phyloP scores from a whole-genome alignment of 2,888 invertebrate species.

The Polyploca ridens region DNA sequence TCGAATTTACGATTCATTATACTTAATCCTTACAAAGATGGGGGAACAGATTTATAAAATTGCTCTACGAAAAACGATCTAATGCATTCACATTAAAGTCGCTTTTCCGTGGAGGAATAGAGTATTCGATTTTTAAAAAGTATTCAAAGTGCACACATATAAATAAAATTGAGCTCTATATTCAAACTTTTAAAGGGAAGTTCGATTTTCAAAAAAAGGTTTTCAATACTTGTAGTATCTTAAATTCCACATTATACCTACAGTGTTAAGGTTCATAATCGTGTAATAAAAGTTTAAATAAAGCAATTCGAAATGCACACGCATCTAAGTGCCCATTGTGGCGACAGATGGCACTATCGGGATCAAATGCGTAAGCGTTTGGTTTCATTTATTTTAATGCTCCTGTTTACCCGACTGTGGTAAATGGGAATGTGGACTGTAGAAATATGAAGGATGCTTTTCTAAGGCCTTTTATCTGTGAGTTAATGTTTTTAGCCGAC shows the following conservation, averaged over 20 bases:
- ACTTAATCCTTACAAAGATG: conserved; percentile 79
- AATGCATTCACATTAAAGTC: neutral
- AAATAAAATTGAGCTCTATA: conserved; percentile 18
- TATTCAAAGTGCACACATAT: neutral
- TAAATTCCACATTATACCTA: neutral
- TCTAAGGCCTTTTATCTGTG: no score
- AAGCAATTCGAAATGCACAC: conserved; percentile 55
- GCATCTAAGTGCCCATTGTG: conserved; percentile 81
- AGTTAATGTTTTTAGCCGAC: no score
- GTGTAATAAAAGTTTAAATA: conserved; percentile 47
- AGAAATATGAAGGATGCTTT: neutral
- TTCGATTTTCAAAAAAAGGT: conserved; percentile 69
- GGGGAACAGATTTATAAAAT: conserved; percentile 47
- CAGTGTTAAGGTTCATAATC: neutral
- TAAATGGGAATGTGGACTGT: neutral
- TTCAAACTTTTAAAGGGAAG: conserved; percentile 20
- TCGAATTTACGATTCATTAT: conserved; percentile 85
- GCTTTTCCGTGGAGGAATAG: conserved; percentile 7
- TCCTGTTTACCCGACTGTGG: conserved; percentile 30
- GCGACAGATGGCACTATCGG: conserved; percentile 76
- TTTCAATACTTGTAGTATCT: neutral
- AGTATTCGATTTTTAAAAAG: neutral
- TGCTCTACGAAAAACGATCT: conserved; percentile 32
- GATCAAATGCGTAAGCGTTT: conserved; percentile 52
- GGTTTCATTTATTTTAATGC: conserved; percentile 36